These are phyloP conservation scores for Baccha elongata DNA, from an alignment of 2,888 invertebrate species.

Conservation along the genomic window DNA sequence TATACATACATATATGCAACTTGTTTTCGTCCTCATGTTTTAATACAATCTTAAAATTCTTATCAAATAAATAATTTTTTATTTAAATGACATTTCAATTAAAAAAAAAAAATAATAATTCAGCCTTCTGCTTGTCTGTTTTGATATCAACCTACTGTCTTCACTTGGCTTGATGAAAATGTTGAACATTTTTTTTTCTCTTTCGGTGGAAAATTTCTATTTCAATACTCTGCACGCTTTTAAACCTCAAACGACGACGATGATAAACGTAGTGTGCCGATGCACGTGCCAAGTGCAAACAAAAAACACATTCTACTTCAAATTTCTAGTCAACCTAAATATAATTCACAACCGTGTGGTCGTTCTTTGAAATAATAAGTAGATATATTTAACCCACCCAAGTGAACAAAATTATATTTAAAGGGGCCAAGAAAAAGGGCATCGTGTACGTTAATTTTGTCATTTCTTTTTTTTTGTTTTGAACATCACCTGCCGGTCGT, in stretches of 20 bases:
- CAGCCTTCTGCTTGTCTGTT: conserved; percentile 5
- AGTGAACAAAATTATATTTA: conserved; percentile 4
- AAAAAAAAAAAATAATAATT: conserved; percentile 28
- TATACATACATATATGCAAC: background rate
- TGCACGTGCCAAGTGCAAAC: conserved; percentile 38
- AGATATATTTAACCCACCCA: conserved; percentile 15
- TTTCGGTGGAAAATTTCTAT: conserved; percentile 44
- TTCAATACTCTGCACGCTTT: conserved; percentile 49
- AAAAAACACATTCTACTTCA: background rate
- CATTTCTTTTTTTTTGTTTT: background rate
- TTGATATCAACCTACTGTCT: background rate
- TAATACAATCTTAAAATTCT: background rate
- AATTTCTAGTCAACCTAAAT: conserved; percentile 29
- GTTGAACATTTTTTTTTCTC: background rate
- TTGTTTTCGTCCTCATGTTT: background rate
- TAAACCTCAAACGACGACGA: conserved; percentile 11
- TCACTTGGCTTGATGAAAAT: conserved; percentile 41
- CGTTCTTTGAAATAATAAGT: background rate
- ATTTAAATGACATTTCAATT: conserved; percentile 43
- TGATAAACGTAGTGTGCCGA: conserved; percentile 7
- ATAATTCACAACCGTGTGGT: conserved; percentile 24
- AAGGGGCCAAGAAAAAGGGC: conserved; percentile 26
- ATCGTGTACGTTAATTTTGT: conserved; percentile 2
- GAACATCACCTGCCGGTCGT: conserved; percentile 8
- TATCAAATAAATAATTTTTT: background rate